A percentile compares a stretch with the other conserved stretches of the same genome.
phyloP scores from a whole-genome alignment of 2,113 vertebrate species.

The Entomyzon cyanotis region DNA sequence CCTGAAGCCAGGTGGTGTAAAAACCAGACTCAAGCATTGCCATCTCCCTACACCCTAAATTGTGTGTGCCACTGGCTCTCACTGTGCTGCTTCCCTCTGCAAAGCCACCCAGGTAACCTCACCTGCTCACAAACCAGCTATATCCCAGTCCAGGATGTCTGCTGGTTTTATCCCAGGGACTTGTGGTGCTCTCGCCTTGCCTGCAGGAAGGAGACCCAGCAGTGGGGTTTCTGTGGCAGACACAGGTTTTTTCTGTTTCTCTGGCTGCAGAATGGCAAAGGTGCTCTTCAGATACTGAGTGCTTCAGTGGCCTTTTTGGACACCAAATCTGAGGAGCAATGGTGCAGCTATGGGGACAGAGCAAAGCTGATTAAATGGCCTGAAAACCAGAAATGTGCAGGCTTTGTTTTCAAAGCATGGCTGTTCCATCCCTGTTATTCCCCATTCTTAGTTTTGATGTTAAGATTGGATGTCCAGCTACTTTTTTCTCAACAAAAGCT shows the following conservation, averaged over 20 bases:
- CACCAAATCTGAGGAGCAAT: not conserved
- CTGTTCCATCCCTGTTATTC: not conserved
- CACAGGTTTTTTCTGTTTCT: not conserved
- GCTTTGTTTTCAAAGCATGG: not conserved
- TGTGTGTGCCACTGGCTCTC: not conserved
- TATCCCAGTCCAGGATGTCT: too few relatives aligned
- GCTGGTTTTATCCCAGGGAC: not conserved
- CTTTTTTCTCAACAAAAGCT: not conserved
- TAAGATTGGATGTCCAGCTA: not conserved
- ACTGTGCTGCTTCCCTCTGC: not conserved
- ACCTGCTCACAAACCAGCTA: not conserved
- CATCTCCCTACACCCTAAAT: not conserved
- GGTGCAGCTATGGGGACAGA: not conserved
- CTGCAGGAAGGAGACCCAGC: not conserved
- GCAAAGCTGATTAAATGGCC: not conserved
- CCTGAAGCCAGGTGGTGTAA: not conserved
- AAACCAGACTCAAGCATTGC: not conserved
- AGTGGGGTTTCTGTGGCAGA: not conserved
- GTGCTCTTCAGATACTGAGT: not conserved
- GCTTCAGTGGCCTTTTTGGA: not conserved
- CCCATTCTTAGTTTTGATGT: not conserved
- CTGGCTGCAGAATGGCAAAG: not conserved
- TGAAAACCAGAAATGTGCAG: not conserved
- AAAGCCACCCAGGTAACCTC: not conserved
- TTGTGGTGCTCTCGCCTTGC: not conserved